phyloP scores from a whole-genome alignment of 1,140 invertebrate genomes.

The Drosophila kurseongensis region DNA sequence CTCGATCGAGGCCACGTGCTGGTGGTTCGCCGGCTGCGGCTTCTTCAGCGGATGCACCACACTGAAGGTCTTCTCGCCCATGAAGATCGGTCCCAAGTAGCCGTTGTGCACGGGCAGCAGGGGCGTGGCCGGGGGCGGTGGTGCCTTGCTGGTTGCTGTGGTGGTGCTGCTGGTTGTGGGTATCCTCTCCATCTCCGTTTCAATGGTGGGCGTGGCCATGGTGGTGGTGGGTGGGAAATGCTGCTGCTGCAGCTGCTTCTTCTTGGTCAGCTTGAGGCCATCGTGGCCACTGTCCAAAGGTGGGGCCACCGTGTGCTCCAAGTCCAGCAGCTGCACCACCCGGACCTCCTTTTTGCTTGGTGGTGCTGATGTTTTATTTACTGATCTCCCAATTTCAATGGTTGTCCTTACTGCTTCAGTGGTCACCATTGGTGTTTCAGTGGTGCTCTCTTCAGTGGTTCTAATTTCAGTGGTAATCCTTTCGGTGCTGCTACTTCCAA shows the following conservation, averaged over 20 bases:
- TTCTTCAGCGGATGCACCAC: constrained; percentile 64
- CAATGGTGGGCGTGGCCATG: constrained; percentile 9
- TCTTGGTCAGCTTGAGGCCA: constrained; percentile 71
- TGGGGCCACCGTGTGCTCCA: constrained; percentile 63
- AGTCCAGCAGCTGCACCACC: constrained; percentile 64
- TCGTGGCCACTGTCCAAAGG: constrained; percentile 69
- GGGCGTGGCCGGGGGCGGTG: not conserved
- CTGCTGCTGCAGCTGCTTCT: constrained; percentile 79
- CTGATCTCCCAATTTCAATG: not conserved
- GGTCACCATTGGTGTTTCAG: not conserved
- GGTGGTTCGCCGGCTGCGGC: constrained; percentile 37
- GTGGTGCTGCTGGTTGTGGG: constrained; percentile 11
- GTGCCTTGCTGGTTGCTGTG: not conserved
- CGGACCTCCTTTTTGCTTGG: not conserved
- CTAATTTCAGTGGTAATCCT: not conserved
- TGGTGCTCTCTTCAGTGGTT: not conserved
- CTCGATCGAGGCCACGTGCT: constrained; percentile 60
- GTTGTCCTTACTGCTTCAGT: not conserved
- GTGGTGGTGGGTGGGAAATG: constrained; percentile 51
- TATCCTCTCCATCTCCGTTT: constrained; percentile 28
- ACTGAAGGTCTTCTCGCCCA: constrained; percentile 73
- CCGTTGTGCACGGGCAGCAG: constrained; percentile 66
- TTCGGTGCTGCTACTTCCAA: not conserved
- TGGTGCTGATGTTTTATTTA: constrained; percentile 10
- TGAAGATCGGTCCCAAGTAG: constrained; percentile 78